These are phyloP conservation scores for Rhagologus leucostigma DNA, from an alignment of 2,113 vertebrate species.

Conservation along the genomic window DNA sequence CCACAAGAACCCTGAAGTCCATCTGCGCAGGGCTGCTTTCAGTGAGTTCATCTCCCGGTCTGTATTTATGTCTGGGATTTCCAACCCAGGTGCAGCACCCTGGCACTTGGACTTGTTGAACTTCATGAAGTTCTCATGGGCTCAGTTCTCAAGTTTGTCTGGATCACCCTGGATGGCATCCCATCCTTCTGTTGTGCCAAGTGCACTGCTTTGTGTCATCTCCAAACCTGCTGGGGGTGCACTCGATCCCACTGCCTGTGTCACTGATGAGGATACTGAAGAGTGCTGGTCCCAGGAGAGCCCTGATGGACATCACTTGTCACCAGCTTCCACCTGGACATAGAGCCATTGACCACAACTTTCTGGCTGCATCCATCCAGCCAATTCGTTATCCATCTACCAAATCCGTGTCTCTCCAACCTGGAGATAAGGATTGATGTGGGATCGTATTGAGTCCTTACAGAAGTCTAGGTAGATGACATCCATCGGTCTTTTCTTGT, in stretches of 20 bases:
- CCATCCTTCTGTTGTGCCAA: background rate
- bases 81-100: background rate
- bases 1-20: too few relatives aligned
- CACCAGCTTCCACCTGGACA: background rate
- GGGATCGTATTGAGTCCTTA: fast-evolving
- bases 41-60: background rate
- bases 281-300: background rate
- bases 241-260: background rate
- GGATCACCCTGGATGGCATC: background rate
- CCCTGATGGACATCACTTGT: background rate
- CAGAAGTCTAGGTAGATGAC: too few relatives aligned
- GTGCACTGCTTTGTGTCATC: background rate
- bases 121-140: background rate
- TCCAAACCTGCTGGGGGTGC: background rate
- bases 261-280: background rate
- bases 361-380: background rate
- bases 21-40: background rate
- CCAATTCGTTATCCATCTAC: background rate
- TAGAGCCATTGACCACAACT: background rate
- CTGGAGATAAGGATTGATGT: background rate
- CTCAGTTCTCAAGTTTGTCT: too few relatives aligned
- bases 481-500: fast-evolving
- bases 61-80: background rate
- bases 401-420: background rate
- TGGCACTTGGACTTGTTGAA: background rate